A percentile compares a stretch with the other conserved stretches of the same genome.
Conservation (phyloP, 2,113 vertebrate species). For the Microtus ochrogaster region DNA sequence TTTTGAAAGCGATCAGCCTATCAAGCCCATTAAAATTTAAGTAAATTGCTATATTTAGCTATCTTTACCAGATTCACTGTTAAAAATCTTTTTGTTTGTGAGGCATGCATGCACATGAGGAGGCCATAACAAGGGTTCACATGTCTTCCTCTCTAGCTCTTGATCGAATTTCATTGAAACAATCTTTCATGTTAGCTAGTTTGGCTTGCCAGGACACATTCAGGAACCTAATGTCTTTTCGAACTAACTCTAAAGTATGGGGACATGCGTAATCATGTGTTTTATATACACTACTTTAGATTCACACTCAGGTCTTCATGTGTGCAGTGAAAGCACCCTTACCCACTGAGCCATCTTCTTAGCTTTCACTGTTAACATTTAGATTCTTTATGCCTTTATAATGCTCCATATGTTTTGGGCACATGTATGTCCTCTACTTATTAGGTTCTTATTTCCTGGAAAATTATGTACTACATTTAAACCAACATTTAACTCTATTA, state of each 20-base stretch:
- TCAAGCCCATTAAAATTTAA: background rate
- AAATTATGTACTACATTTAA: background rate
- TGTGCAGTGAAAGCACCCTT: background rate
- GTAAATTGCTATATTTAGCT: background rate
- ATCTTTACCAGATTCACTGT: background rate
- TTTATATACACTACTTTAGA: background rate
- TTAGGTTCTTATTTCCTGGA: background rate
- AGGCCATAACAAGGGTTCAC: background rate
- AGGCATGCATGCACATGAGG: too few species aligned
- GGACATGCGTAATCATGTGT: background rate
- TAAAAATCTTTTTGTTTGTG: background rate
- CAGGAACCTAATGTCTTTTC: too few species aligned
- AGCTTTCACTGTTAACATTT: background rate
- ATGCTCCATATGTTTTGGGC: background rate
- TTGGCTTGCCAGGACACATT: background rate
- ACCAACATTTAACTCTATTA: background rate
- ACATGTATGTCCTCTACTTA: too few species aligned
- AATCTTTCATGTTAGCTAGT: background rate
- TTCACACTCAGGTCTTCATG: background rate
- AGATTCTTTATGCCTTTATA: background rate
- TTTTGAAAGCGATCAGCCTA: background rate
- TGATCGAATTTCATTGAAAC: background rate
- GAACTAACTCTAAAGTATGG: background rate
- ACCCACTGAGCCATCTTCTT: background rate
- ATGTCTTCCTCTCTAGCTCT: background rate